A percentile compares a stretch with the other conserved stretches of the same genome.
phyloP scores from a whole-genome alignment of 2,888 invertebrate genomes.

The Ichneumon xanthorius region DNA sequence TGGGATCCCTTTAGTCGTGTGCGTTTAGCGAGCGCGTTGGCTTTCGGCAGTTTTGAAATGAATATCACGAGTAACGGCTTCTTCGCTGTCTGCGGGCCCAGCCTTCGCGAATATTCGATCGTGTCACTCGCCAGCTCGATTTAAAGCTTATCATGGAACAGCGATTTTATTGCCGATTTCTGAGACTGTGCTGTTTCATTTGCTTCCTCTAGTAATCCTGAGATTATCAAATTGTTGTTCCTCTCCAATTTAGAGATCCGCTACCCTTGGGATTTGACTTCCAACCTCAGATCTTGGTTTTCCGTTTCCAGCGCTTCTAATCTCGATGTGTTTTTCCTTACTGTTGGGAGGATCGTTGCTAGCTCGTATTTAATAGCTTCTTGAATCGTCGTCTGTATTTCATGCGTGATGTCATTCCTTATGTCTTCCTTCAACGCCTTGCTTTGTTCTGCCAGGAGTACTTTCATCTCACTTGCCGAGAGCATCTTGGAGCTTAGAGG shows the following conservation, averaged over 20 bases:
- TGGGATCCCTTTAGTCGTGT: neutral
- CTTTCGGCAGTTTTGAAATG: neutral
- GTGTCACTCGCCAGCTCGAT: neutral
- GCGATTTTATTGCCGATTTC: constrained; percentile 1
- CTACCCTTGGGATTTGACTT: neutral
- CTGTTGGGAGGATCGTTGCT: neutral
- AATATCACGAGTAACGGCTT: constrained; percentile 17
- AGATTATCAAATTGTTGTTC: constrained; percentile 8
- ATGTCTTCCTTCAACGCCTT: neutral
- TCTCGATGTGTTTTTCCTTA: neutral
- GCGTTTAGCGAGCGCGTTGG: neutral
- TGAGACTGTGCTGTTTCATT: neutral
- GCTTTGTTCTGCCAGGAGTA: constrained; percentile 2
- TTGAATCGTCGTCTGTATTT: constrained; percentile 1
- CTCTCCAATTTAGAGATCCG: neutral
- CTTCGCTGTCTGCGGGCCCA: neutral
- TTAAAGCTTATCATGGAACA: neutral
- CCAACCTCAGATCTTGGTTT: neutral
- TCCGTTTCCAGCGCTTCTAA: constrained; percentile 5
- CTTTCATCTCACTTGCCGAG: constrained; percentile 12
- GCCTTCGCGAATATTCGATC: constrained; percentile 7
- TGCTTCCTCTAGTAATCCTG: neutral
- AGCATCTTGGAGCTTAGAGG: neutral
- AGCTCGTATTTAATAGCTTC: neutral
- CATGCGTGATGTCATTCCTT: constrained; percentile 5